Evolutionary conservation across 2,888 invertebrate species (phyloP).

Genomic region (Lobophora halterata): DNA sequence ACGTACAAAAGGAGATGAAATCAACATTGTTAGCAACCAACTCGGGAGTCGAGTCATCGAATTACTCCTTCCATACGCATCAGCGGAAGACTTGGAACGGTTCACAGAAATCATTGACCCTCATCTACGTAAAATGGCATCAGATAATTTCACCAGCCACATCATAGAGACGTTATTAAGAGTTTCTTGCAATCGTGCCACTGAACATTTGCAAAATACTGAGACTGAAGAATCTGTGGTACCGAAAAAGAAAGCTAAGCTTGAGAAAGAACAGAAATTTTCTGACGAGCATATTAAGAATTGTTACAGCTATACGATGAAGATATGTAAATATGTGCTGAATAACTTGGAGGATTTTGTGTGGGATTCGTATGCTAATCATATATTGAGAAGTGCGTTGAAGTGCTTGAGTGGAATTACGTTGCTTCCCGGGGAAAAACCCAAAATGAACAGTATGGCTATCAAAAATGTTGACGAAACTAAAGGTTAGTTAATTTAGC

Average conservation of each 20-base stretch:
- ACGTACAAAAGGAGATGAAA: conserved; percentile 85
- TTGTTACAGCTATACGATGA: conserved; percentile 84
- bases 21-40: conserved; percentile 88
- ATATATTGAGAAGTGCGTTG: conserved; percentile 87
- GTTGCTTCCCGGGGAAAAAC: conserved; percentile 69
- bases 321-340: conserved; percentile 86
- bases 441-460: conserved; percentile 59
- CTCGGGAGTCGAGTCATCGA: conserved; percentile 90
- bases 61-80: conserved; percentile 85
- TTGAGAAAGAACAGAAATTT: conserved; percentile 51
- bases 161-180: conserved; percentile 86
- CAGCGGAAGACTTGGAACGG: conserved; percentile 81
- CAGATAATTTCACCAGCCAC: conserved; percentile 89
- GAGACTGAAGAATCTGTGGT: conserved; percentile 38
- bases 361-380: conserved; percentile 88
- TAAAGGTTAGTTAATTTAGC: conserved; percentile 39
- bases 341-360: conserved; percentile 93
- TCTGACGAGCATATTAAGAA: conserved; percentile 69
- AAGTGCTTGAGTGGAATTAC: conserved; percentile 85
- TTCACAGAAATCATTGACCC: conserved; percentile 83
- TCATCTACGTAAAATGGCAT: conserved; percentile 85
- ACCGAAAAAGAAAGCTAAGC: conserved; percentile 53
- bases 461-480: conserved; percentile 46
- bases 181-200: conserved; percentile 78
- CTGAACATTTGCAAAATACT: conserved; percentile 50